Evolutionary conservation across 2,797 vertebrate genomes (phyloP).

Genomic region (Epinephelus malabaricus): DNA sequence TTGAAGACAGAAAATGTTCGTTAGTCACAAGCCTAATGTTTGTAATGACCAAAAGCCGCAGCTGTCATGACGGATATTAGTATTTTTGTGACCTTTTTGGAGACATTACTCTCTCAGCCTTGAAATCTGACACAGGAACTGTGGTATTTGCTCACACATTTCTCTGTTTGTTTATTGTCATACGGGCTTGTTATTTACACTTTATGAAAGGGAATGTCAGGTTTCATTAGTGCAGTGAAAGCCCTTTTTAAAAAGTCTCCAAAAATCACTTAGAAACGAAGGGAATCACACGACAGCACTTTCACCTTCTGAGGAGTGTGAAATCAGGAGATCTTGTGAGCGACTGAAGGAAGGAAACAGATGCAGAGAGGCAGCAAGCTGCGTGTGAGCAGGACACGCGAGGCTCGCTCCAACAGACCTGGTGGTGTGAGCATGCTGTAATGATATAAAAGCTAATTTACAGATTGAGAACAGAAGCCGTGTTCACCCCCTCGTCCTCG

Average conservation of each 20-base stretch:
- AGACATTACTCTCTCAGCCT: conserved; percentile 47
- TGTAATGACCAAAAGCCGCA: conserved; percentile 36
- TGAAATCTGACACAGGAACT: conserved; percentile 70
- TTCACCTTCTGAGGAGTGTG: conserved; percentile 35
- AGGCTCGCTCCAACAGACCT: conserved; percentile 35
- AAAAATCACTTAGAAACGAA: conserved; percentile 45
- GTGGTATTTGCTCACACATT: conserved; percentile 70
- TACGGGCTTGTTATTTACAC: conserved; percentile 77
- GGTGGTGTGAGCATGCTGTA: conserved; percentile 61
- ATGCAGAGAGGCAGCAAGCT: conserved; percentile 61
- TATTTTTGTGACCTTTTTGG: conserved; percentile 57
- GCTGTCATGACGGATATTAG: conserved; percentile 63
- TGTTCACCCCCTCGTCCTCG: conserved; percentile 59
- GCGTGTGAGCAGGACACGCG: conserved; percentile 29
- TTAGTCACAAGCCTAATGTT: conserved; percentile 12
- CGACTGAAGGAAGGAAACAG: conserved; percentile 45
- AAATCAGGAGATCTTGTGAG: conserved; percentile 43
- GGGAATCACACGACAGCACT: conserved; percentile 43
- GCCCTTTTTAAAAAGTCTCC: conserved; percentile 44
- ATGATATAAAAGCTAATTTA: conserved; percentile 74
- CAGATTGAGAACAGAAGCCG: conserved; percentile 74
- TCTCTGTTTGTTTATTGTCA: conserved; percentile 78
- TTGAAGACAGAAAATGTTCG: not conserved
- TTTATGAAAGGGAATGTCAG: conserved; percentile 73
- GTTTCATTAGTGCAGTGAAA: conserved; percentile 70